A percentile compares a stretch with the other conserved stretches of the same genome.
These are phyloP conservation scores for Callimorpha dominula DNA, from an alignment of 2,888 invertebrate species.

Conservation along the genomic window DNA sequence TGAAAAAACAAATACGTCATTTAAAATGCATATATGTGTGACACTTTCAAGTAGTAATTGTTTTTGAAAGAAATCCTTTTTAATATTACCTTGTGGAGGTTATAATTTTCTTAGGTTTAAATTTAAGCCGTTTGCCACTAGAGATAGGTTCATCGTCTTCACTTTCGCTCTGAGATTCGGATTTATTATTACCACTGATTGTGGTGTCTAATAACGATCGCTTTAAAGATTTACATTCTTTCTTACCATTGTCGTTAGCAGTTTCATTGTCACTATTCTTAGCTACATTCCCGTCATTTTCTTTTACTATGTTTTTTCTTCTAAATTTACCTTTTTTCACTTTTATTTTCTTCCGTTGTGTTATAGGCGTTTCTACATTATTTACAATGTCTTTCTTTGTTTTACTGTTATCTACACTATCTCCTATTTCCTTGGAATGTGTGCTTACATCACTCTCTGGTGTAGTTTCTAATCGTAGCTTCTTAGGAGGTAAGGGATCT, in stretches of 20 bases:
- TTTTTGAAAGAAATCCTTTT: not conserved
- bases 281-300: slow-evolving; percentile 53
- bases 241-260: slow-evolving; percentile 63
- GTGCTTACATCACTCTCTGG: slow-evolving; percentile 72
- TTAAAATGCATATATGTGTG: not conserved
- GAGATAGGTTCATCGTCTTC: slow-evolving; percentile 77
- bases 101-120: slow-evolving; percentile 81
- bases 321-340: slow-evolving; percentile 79
- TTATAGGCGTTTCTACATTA: slow-evolving; percentile 58
- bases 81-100: slow-evolving; percentile 71
- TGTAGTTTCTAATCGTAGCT: slow-evolving; percentile 76
- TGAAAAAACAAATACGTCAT: slow-evolving; percentile 41
- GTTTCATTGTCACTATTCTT: slow-evolving; percentile 56
- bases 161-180: slow-evolving; percentile 82
- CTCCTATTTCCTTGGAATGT: slow-evolving; percentile 77
- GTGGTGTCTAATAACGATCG: slow-evolving; percentile 72
- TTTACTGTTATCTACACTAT: slow-evolving; percentile 62
- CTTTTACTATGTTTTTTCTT: slow-evolving; percentile 66
- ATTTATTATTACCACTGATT: slow-evolving; percentile 77
- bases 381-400: slow-evolving; percentile 64
- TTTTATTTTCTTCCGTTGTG: slow-evolving; percentile 78
- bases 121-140: slow-evolving; percentile 80
- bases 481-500: slow-evolving; percentile 77
- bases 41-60: not conserved
- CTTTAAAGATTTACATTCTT: slow-evolving; percentile 73